These are phyloP conservation scores for human (Homo sapiens) DNA, from an alignment of 2,113 vertebrate species.

Conservation along the genomic window DNA sequence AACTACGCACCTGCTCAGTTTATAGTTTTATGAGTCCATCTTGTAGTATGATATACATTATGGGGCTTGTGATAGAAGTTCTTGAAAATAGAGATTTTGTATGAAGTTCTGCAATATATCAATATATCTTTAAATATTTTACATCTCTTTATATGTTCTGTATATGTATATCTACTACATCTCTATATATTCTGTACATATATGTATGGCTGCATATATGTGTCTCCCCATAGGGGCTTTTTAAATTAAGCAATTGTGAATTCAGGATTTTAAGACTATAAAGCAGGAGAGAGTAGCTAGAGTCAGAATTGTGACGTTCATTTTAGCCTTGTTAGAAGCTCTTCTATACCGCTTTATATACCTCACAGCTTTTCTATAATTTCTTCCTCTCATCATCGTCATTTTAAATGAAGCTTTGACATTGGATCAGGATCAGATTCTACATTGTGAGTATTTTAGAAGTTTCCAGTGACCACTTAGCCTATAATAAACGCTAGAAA, in stretches of 20 bases:
- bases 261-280: background rate
- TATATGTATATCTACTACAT: background rate
- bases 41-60: constrained; percentile 40
- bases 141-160: background rate
- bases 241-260: background rate
- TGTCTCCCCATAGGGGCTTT: background rate
- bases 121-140: constrained; percentile 24
- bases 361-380: background rate
- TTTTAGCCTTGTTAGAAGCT: background rate
- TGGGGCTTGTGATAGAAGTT: background rate
- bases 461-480: background rate
- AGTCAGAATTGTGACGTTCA: background rate
- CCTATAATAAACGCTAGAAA: background rate
- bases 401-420: background rate
- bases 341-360: background rate
- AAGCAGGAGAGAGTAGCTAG: background rate
- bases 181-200: background rate
- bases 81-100: constrained; percentile 50
- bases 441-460: background rate
- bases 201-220: too few relatives aligned
- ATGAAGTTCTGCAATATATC: background rate
- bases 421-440: background rate
- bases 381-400: background rate
- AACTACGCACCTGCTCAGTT: constrained; percentile 56
- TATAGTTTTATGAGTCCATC: constrained; percentile 59